Base-by-base conservation (phyloP, 2,113 vertebrate genomes). In the Rallus limicola region DNA sequence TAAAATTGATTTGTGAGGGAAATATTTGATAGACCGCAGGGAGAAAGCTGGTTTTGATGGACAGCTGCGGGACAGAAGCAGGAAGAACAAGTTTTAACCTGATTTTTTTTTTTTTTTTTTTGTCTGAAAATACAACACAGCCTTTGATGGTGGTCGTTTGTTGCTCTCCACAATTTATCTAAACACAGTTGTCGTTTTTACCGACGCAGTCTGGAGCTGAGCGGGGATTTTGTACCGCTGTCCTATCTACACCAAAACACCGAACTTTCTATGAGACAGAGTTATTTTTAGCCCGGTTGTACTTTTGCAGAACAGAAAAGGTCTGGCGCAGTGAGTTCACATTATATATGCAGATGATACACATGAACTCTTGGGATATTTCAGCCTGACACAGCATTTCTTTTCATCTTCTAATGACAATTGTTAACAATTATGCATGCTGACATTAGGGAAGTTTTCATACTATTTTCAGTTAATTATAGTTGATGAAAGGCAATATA, bases 1-100 rank as follows among this genome's bases (percentile, higher is more conserved):
- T 99, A 99, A 99, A 99, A 99, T 99, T 99, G 99, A 99, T 99
- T 99, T 99, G 99, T 99, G 99, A 99, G 98, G 99, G 99, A 99
- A 99, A 99, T 99, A 99, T 99, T 99, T 99, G 99, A 99, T 99
- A 99, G 99, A 98, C 98, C 98, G 97, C 98, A 92, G 98, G 98
- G 98, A 98, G 97, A 98, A 98, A 98, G 98, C 97, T 97, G 97
- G 98, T 96, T 98, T 98, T 99, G 99, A 99, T 98, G 98, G 98
- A 98, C 98, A 98, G 98, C 98, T 98, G 95, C 8, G 86, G 98
- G 97, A 98, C 98, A 98, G 97, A 98, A 97, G 98, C 97, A 97
- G 95, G 98, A 98, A 98, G 98, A 99, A 98, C 97, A 98, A 98
- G 96, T 98, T 98, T 98, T 96, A 98, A 97, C 97, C 97, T 98